Conservation (phyloP, 2,797 vertebrate species). For the Apogon hyalosoma region DNA sequence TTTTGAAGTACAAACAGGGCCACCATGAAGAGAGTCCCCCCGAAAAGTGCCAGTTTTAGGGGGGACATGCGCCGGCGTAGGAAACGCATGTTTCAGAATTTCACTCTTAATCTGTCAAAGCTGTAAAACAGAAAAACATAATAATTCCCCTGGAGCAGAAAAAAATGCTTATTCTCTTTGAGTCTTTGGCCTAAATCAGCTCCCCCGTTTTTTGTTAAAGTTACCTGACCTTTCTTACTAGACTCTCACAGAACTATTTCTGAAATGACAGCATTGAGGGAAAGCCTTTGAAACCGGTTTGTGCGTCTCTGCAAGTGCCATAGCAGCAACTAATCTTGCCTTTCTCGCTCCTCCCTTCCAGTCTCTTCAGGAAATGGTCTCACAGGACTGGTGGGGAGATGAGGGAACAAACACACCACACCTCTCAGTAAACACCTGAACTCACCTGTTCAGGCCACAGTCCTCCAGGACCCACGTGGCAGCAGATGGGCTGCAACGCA, state of each 20-base stretch:
- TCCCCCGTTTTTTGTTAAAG: background rate
- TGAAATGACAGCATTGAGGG: background rate
- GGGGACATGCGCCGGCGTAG: slow-evolving; percentile 86
- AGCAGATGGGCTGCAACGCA: slow-evolving; percentile 37
- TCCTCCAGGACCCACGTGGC: slow-evolving; percentile 71
- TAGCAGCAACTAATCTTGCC: slow-evolving; percentile 45
- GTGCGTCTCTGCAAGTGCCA: slow-evolving; percentile 49
- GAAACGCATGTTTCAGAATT: slow-evolving; percentile 81
- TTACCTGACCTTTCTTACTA: background rate
- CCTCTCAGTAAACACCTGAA: slow-evolving; percentile 72
- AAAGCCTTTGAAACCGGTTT: slow-evolving; percentile 41
- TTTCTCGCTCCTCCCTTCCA: slow-evolving; percentile 21
- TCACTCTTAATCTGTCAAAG: background rate
- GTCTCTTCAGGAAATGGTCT: slow-evolving; percentile 58
- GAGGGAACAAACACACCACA: slow-evolving; percentile 76
- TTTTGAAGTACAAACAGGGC: slow-evolving; percentile 90
- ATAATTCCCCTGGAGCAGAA: background rate
- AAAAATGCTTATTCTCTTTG: background rate
- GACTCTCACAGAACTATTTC: background rate
- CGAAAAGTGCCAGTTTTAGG: slow-evolving; percentile 86
- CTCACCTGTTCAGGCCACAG: slow-evolving; percentile 54
- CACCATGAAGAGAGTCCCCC: slow-evolving; percentile 87
- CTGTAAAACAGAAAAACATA: slow-evolving; percentile 36
- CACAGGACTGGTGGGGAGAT: slow-evolving; percentile 35
- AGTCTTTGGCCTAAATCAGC: background rate